Evolutionary conservation across 2,113 vertebrate genomes (phyloP).

Genomic region (Carassius gibelio): DNA sequence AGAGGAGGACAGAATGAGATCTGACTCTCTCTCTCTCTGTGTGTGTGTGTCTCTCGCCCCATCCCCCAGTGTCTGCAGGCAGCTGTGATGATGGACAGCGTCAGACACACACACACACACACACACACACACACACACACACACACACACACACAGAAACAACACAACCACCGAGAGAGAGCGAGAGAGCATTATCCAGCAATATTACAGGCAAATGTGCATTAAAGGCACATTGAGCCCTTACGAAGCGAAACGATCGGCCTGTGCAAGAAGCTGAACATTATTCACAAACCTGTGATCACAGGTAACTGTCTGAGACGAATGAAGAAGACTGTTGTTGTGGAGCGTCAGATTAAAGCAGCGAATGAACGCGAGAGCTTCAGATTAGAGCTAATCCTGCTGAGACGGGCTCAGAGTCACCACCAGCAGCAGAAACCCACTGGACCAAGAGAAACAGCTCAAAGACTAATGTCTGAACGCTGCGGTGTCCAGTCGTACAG

Average conservation of each 20-base stretch:
- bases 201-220: neutral
- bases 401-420: neutral
- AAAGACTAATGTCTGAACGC: too few species aligned
- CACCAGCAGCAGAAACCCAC: neutral
- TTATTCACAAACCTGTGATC: too few species aligned
- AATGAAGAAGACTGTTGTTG: neutral
- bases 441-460: too few species aligned
- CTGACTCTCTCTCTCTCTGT: neutral
- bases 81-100: constrained; percentile 42
- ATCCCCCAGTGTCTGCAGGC: constrained; percentile 50
- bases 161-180: neutral
- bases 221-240: neutral
- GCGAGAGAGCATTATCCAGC: neutral
- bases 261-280: too few species aligned
- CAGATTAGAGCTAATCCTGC: constrained; percentile 56
- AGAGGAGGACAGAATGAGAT: neutral
- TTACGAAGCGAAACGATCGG: too few species aligned
- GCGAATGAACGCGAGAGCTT: constrained; percentile 23
- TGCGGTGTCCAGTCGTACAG: too few species aligned
- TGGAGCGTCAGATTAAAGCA: constrained; percentile 38
- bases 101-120: neutral
- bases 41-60: constrained; percentile 11
- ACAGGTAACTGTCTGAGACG: neutral
- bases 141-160: neutral
- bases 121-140: neutral